These are phyloP conservation scores for Nymphalis polychloros DNA, from an alignment of 2,888 invertebrate genomes.

Conservation along the genomic window DNA sequence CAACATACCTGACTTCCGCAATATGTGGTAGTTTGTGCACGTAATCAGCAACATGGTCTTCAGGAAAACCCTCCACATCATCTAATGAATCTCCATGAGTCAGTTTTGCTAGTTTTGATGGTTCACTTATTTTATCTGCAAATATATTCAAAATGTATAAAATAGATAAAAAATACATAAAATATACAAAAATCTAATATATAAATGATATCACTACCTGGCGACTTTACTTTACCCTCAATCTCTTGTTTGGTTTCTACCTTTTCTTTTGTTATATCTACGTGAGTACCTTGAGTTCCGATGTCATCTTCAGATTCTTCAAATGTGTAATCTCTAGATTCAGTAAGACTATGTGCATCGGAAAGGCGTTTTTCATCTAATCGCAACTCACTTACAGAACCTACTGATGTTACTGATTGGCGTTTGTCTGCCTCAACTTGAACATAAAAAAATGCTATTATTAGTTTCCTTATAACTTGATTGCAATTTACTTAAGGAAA, in stretches of 20 bases:
- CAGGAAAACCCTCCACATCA: slow-evolving; percentile 79
- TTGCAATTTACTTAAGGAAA: not conserved
- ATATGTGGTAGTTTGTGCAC: slow-evolving; percentile 75
- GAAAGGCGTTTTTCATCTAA: slow-evolving; percentile 75
- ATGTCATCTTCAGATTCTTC: slow-evolving; percentile 80
- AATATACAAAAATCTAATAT: not conserved
- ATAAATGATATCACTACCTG: slow-evolving; percentile 15
- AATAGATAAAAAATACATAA: slow-evolving; percentile 2
- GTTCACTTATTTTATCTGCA: slow-evolving; percentile 57
- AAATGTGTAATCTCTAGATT: slow-evolving; percentile 78
- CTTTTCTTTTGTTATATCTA: slow-evolving; percentile 62
- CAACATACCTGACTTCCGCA: slow-evolving; percentile 68
- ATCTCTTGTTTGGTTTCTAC: slow-evolving; percentile 56
- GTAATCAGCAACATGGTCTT: slow-evolving; percentile 74
- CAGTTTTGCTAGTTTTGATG: slow-evolving; percentile 59
- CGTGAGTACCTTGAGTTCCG: slow-evolving; percentile 70
- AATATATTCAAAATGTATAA: slow-evolving; percentile 22
- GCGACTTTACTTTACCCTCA: slow-evolving; percentile 50
- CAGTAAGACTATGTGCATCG: slow-evolving; percentile 76
- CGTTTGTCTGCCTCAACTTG: slow-evolving; percentile 60
- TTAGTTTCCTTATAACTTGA: not conserved
- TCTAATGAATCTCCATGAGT: slow-evolving; percentile 77
- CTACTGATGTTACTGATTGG: slow-evolving; percentile 74
- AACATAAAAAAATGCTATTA: not conserved
- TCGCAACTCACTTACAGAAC: slow-evolving; percentile 69